Percentiles rank a stretch among this genome's conserved stretches.
phyloP scores from a whole-genome alignment of 2,113 vertebrate genomes.

The Xerus inauris region DNA sequence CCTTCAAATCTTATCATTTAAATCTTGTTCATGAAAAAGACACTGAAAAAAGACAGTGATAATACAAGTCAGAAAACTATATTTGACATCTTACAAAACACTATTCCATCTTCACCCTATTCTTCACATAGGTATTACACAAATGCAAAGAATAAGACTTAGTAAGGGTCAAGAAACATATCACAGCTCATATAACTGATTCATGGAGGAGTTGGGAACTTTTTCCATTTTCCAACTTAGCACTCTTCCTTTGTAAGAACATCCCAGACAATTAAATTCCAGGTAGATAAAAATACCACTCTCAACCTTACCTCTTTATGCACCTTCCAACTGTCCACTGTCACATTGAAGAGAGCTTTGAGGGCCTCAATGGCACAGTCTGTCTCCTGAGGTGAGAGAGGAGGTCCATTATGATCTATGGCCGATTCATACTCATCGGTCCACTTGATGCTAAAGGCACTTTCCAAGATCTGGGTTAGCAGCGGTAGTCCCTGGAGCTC shows the following conservation, averaged over 20 bases:
- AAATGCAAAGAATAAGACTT: slow-evolving; percentile 24
- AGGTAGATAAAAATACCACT: not conserved
- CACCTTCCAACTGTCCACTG: slow-evolving; percentile 92
- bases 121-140: not conserved
- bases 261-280: slow-evolving; percentile 6
- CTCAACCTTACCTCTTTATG: slow-evolving; percentile 91
- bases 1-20: slow-evolving; percentile 43
- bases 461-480: slow-evolving; percentile 94
- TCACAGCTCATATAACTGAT: not conserved
- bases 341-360: slow-evolving; percentile 98
- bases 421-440: slow-evolving; percentile 91
- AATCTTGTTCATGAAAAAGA: slow-evolving; percentile 13
- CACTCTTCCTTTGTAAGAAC: not conserved
- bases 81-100: slow-evolving; percentile 29
- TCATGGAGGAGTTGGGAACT: not conserved
- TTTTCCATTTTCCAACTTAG: not conserved
- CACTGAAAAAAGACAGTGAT: not conserved
- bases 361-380: slow-evolving; percentile 96
- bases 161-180: not conserved
- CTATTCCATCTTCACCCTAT: not conserved
- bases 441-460: slow-evolving; percentile 93
- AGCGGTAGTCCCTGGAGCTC: slow-evolving; percentile 92
- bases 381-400: slow-evolving; percentile 91
- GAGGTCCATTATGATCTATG: slow-evolving; percentile 86
- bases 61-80: not conserved